These are phyloP conservation scores for Hiodon tergisus DNA, from an alignment of 2,113 vertebrate genomes.

Conservation along the genomic window DNA sequence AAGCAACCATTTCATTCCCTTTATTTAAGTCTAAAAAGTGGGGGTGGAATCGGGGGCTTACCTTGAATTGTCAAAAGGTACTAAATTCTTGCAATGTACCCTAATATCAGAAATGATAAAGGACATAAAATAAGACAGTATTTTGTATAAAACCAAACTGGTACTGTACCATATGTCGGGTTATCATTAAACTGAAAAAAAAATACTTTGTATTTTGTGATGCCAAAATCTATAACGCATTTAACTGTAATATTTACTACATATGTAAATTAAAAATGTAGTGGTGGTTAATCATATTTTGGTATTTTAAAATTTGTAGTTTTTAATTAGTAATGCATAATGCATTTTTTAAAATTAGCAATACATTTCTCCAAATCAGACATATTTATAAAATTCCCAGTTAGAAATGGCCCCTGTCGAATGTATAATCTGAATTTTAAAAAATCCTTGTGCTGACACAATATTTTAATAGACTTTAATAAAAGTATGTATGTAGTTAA, in stretches of 20 bases:
- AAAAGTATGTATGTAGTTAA: neutral
- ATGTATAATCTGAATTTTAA: neutral
- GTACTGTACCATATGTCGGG: conserved; percentile 35
- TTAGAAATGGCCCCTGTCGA: no score
- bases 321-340: no score
- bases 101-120: conserved; percentile 4
- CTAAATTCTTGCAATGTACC: conserved; percentile 10
- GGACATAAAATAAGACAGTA: neutral
- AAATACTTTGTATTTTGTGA: no score
- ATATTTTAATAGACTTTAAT: neutral
- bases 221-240: no score
- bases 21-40: conserved; percentile 84
- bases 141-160: conserved; percentile 33
- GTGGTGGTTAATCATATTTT: no score
- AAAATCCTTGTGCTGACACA: neutral
- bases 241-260: no score
- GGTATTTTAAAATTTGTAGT: no score
- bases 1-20: conserved; percentile 80
- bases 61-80: conserved; percentile 65
- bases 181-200: neutral
- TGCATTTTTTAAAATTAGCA: no score
- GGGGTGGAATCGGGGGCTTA: conserved; percentile 72
- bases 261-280: neutral
- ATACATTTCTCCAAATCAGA: no score
- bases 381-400: no score